Evolutionary conservation across 1,140 invertebrate genomes (phyloP).

Genomic region (Agraylea sexmaculata): DNA sequence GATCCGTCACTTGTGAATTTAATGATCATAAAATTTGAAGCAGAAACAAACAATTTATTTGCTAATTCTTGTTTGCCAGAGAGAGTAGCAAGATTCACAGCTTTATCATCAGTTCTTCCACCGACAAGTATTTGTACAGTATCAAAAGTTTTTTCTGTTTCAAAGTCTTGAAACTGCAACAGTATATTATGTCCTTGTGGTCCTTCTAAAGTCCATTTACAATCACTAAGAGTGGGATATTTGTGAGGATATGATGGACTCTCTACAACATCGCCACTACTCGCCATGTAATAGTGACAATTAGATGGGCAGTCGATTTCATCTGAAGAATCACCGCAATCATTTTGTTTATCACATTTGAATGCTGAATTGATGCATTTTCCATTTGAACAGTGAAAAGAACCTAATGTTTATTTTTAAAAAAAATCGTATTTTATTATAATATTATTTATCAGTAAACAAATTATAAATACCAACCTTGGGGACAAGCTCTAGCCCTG

Average conservation of each 20-base stretch:
- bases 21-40: slow-evolving; percentile 96
- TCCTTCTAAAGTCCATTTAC: slow-evolving; percentile 95
- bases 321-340: slow-evolving; percentile 85
- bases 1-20: slow-evolving; percentile 91
- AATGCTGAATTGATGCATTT: slow-evolving; percentile 81
- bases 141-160: slow-evolving; percentile 92
- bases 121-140: slow-evolving; percentile 92
- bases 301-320: slow-evolving; percentile 79
- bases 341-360: slow-evolving; percentile 84
- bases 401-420: slow-evolving; percentile 40
- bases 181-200: slow-evolving; percentile 90
- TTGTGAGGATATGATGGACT: slow-evolving; percentile 90
- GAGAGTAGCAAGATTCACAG: slow-evolving; percentile 79
- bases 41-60: slow-evolving; percentile 78
- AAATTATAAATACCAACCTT: slow-evolving; percentile 45
- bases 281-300: slow-evolving; percentile 87
- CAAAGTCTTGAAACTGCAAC: slow-evolving; percentile 91
- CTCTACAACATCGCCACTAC: slow-evolving; percentile 88
- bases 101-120: slow-evolving; percentile 87
- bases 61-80: slow-evolving; percentile 79
- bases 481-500: slow-evolving; percentile 78
- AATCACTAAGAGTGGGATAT: slow-evolving; percentile 79
- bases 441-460: not conserved
- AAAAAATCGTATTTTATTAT: not conserved
- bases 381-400: slow-evolving; percentile 86